phyloP scores from a whole-genome alignment of 2,113 vertebrate species.

The Heterochromis multidens region DNA sequence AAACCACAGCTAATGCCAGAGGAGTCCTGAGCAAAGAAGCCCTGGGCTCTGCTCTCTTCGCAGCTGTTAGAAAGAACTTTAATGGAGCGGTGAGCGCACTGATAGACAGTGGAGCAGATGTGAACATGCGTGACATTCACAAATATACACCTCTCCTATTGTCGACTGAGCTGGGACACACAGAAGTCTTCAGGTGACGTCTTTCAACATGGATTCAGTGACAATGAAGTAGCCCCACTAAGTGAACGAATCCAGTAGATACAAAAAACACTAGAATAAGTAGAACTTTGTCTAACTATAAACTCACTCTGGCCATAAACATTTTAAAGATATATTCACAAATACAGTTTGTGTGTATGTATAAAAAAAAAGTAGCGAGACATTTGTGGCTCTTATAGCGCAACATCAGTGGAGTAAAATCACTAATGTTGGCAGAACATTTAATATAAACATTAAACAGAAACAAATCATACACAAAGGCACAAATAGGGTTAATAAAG shows the following conservation, averaged over 20 bases:
- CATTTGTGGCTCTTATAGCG: neutral
- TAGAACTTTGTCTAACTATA: neutral
- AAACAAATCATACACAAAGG: neutral
- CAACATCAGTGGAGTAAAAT: too few relatives aligned
- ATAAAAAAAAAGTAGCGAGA: neutral
- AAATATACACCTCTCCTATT: conserved; percentile 80
- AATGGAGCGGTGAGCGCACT: conserved; percentile 58
- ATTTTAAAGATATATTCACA: neutral
- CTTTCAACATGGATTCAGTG: neutral
- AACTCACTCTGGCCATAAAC: neutral
- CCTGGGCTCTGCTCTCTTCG: conserved; percentile 70
- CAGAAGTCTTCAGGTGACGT: conserved; percentile 62
- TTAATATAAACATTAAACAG: too few relatives aligned
- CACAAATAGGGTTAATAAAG: neutral
- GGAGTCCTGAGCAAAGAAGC: conserved; percentile 48
- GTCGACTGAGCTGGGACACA: conserved; percentile 71
- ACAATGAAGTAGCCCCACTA: neutral
- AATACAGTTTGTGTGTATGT: neutral
- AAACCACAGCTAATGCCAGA: conserved; percentile 44
- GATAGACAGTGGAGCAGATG: conserved; percentile 69
- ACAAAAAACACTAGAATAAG: neutral
- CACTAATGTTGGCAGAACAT: too few relatives aligned
- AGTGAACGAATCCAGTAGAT: too few relatives aligned
- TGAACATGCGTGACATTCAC: conserved; percentile 60
- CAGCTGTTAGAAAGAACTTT: conserved; percentile 78